phyloP scores from a whole-genome alignment of 2,113 vertebrate genomes.

The Anarrhichthys ocellatus region DNA sequence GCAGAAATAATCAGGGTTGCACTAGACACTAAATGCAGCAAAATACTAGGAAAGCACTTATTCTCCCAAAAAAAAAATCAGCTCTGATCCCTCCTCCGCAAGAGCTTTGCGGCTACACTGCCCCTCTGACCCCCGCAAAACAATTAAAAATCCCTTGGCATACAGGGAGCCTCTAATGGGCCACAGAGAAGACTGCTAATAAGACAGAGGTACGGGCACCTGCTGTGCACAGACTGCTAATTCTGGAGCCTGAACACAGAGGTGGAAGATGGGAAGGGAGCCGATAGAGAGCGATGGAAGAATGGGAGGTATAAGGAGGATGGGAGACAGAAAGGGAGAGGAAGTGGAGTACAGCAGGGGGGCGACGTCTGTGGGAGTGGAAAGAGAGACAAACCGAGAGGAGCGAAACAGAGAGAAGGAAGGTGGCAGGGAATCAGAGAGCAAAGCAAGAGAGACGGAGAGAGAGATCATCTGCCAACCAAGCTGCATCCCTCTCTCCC shows the following conservation, averaged over 20 bases:
- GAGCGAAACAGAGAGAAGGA: neutral
- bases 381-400: neutral
- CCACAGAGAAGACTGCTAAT: conserved; percentile 76
- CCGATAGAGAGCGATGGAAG: neutral
- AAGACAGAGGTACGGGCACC: conserved; percentile 70
- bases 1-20: conserved; percentile 63
- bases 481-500: conserved; percentile 52
- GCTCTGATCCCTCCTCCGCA: conserved; percentile 18
- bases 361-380: conserved; percentile 15
- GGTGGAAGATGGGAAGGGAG: conserved; percentile 28
- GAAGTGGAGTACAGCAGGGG: conserved; percentile 22
- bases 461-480: conserved; percentile 34
- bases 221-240: conserved; percentile 69
- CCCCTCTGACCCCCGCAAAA: conserved; percentile 69
- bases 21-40: conserved; percentile 55
- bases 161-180: conserved; percentile 73
- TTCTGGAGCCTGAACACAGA: conserved; percentile 49
- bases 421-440: conserved; percentile 4
- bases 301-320: conserved; percentile 10
- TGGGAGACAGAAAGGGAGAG: conserved; percentile 14
- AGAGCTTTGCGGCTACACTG: conserved; percentile 55
- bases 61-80: neutral
- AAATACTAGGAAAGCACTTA: conserved; percentile 46
- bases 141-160: conserved; percentile 76
- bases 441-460: conserved; percentile 1